Evolutionary conservation across 2,113 vertebrate species (phyloP).

Genomic region (Trochalopteron elliotii): DNA sequence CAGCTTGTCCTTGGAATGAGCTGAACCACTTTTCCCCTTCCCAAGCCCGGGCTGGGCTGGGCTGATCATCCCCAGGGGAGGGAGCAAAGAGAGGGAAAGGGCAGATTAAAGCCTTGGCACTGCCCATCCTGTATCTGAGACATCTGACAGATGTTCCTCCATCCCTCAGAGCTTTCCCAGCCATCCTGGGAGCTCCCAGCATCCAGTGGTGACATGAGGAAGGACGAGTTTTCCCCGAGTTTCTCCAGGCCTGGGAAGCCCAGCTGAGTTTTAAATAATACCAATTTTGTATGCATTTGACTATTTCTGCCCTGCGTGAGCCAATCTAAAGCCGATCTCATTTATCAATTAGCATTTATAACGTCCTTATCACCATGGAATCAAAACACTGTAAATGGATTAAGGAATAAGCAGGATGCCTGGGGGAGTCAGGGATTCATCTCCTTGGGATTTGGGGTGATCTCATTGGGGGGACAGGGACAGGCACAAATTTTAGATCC

Average conservation of each 20-base stretch:
- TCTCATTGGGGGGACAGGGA: not conserved
- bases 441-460: not conserved
- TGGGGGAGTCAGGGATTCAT: constrained; percentile 35
- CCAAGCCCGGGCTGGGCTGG: not conserved
- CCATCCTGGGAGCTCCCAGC: not conserved
- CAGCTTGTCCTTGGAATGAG: accelerated
- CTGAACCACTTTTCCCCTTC: not conserved
- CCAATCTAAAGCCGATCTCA: constrained; percentile 33
- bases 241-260: not conserved
- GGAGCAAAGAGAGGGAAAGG: not conserved
- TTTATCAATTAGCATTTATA: constrained; percentile 67
- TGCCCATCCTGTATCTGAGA: not conserved
- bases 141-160: not conserved
- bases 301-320: constrained; percentile 37
- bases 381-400: constrained; percentile 57
- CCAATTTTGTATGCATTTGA: constrained; percentile 10
- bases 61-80: not conserved
- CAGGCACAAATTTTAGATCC: not conserved
- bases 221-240: not conserved
- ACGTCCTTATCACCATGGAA: constrained; percentile 66
- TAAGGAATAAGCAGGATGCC: constrained; percentile 55
- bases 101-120: not conserved
- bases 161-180: not conserved
- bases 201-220: accelerated
- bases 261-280: not conserved